phyloP scores from a whole-genome alignment of 2,113 vertebrate genomes.

The Pollimyrus isidori region DNA sequence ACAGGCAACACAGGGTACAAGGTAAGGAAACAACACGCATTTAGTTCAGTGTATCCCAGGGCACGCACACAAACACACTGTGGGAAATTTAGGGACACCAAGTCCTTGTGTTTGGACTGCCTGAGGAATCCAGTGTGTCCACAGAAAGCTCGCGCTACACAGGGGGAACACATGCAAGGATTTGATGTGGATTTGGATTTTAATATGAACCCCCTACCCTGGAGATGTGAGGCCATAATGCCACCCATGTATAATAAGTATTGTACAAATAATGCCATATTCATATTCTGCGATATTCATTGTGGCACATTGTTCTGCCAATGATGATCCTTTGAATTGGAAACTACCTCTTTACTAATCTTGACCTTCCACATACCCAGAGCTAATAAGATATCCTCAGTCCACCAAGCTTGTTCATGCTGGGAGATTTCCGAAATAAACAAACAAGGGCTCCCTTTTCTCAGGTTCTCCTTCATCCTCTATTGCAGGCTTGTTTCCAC shows the following conservation, averaged over 20 bases:
- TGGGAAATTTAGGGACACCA: neutral
- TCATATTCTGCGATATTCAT: neutral
- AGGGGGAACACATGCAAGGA: neutral
- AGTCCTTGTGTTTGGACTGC: neutral
- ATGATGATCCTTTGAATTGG: slow-evolving; percentile 5
- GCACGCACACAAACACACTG: neutral
- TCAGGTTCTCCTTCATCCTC: slow-evolving; percentile 49
- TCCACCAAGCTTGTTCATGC: slow-evolving; percentile 43
- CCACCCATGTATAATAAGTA: slow-evolving; percentile 2
- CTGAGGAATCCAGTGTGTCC: neutral
- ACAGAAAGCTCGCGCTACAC: neutral
- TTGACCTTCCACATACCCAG: slow-evolving; percentile 1
- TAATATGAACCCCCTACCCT: neutral
- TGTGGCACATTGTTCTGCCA: neutral
- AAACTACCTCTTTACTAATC: slow-evolving; percentile 6
- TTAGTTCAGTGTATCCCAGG: neutral
- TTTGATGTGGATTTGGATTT: neutral
- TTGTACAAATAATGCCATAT: neutral
- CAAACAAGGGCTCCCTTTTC: slow-evolving; percentile 61
- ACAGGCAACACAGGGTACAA: neutral
- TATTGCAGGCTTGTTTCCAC: slow-evolving; percentile 67
- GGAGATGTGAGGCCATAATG: neutral
- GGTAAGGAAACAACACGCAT: neutral
- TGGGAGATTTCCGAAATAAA: slow-evolving; percentile 52
- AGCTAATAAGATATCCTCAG: slow-evolving; percentile 35